A percentile compares a stretch with the other conserved stretches of the same genome.
Conservation (phyloP, 2,113 vertebrate genomes). For the Montifringilla adamsi region DNA sequence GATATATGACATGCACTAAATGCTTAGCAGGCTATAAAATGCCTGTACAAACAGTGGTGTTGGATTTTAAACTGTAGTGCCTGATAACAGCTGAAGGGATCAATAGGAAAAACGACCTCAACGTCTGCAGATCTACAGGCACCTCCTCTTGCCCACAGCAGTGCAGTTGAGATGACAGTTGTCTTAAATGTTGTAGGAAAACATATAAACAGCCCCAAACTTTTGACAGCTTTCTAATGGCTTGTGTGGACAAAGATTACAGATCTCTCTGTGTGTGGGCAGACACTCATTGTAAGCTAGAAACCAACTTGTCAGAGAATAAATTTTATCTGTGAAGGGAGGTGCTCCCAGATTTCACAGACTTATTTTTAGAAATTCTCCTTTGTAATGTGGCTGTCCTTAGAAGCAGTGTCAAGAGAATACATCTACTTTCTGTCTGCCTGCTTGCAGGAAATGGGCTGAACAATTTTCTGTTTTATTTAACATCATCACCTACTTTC, state of each 20-base stretch:
- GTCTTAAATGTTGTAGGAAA: background rate
- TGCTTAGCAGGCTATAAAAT: background rate
- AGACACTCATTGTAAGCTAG: background rate
- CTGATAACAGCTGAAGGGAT: background rate
- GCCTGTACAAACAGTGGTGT: background rate
- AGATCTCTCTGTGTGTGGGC: background rate
- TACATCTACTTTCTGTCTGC: background rate
- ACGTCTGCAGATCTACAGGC: background rate
- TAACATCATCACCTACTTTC: background rate
- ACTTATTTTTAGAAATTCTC: background rate
- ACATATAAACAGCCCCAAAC: background rate
- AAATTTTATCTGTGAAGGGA: background rate
- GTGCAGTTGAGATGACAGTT: fast-evolving
- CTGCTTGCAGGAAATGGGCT: background rate
- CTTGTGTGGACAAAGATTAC: background rate
- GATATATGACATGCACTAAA: background rate
- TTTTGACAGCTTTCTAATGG: background rate
- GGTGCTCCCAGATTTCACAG: background rate
- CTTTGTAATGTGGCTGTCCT: background rate
- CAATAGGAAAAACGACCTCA: background rate
- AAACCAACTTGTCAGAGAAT: background rate
- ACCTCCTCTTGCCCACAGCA: background rate
- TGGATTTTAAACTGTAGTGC: background rate
- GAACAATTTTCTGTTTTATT: background rate
- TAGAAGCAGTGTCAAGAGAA: background rate